Base-by-base conservation (phyloP, 2,888 invertebrate species). In the Zele albiditarsus region DNA sequence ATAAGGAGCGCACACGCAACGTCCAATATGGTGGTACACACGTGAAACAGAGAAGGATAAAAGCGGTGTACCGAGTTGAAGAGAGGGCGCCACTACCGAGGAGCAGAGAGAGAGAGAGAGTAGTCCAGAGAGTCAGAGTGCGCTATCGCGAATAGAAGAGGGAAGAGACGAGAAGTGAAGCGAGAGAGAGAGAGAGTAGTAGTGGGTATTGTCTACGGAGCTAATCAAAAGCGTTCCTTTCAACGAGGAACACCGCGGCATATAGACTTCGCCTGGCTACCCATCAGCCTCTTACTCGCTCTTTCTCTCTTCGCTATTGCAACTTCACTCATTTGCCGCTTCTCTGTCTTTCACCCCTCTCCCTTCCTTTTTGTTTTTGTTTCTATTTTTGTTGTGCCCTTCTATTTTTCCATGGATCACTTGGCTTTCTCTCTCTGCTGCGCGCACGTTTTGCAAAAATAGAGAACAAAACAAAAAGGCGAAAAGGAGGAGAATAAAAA, bases 191-290 rank as follows among this genome's bases (percentile, higher is more conserved):
- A 77, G 70, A 60, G 71, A 71, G 73, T 75, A 77, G 78, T 80
- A 77, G 86, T 84, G 84, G 87, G 87, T 86, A 89, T 89, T 89
- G 89, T 89, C 88, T 89, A 88, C 88, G 83, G 87, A 88, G 88
- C 88, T 89, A 89, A 89, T 89, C 89, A 89, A 88, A 88, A 88
- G 87, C 89, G 87, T 84, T 88, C 88, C 88, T 88, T 89, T 88
- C 89, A 88, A 82, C 87, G 79, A 86, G 79, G 82, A 85, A 85
- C 84, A 82, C 83, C 82, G 71, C 67, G 53, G 25, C 42, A 82
- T 80, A 81, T 73, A 76, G 80, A 76, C 74, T 69, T 71, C 57
- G 65, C 73, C 71, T 62, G 68, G 65, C 71, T 67, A 65, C 75
- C 71, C 74, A 68, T 75, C 67, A 65, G n/a, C 71, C 72, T 71